These are phyloP conservation scores for Oenanthe oenanthe DNA, from an alignment of 2,113 vertebrate species.

Conservation along the genomic window DNA sequence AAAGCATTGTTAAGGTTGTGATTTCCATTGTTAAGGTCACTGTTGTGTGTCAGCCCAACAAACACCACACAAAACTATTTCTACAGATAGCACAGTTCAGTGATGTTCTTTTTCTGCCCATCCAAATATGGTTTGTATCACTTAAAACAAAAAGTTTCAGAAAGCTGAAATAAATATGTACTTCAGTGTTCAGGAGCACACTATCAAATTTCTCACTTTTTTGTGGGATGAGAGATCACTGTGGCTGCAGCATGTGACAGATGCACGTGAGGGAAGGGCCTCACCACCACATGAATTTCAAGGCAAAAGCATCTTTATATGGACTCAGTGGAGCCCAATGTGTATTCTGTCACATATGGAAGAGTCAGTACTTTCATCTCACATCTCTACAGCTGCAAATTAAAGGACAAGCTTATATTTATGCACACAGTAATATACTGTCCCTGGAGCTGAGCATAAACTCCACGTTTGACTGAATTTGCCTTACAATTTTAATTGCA, in stretches of 20 bases:
- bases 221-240: neutral
- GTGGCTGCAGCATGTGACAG: fast-evolving
- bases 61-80: neutral
- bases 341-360: fast-evolving
- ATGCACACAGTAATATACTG: neutral
- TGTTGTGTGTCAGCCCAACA: neutral
- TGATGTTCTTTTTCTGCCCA: neutral
- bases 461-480: neutral
- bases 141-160: neutral
- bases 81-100: neutral
- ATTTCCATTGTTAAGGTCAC: neutral
- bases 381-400: neutral
- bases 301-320: neutral
- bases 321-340: neutral
- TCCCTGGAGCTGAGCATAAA: neutral
- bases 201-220: neutral
- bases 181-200: neutral
- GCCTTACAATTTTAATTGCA: neutral
- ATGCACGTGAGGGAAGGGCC: neutral
- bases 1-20: neutral
- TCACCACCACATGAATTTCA: neutral
- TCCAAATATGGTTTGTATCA: neutral
- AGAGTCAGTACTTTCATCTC: neutral
- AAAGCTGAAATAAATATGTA: neutral
- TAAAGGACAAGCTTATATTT: neutral